These are phyloP conservation scores for Trypoxylon attenuatum DNA, from an alignment of 2,888 invertebrate genomes.

Conservation along the genomic window DNA sequence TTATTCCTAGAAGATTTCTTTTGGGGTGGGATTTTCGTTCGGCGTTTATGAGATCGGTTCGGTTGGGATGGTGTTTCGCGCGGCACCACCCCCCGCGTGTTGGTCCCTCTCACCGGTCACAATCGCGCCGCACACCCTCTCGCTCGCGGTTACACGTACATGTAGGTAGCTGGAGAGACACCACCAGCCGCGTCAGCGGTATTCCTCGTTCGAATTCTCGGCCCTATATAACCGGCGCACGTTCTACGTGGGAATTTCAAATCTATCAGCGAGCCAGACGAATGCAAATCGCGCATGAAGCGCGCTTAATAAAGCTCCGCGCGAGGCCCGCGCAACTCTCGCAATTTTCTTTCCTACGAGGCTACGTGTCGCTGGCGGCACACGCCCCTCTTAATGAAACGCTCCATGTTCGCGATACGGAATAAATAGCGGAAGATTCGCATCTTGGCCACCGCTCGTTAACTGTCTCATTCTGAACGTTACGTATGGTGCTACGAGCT, in stretches of 20 bases:
- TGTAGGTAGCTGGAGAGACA: background rate
- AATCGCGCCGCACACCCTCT: no score
- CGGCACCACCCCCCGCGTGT: conserved; percentile 2
- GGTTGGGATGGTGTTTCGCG: no score
- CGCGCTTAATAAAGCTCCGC: conserved; percentile 60
- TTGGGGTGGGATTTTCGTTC: no score
- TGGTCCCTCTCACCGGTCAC: conserved; percentile 10
- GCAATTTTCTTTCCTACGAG: conserved; percentile 58
- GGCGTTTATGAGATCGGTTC: no score
- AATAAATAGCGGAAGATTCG: conserved; percentile 12
- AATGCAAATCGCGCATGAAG: conserved; percentile 62
- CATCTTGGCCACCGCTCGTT: conserved; percentile 5
- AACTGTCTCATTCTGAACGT: no score
- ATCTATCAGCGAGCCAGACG: conserved; percentile 61
- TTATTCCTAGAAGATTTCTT: no score
- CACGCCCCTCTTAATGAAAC: conserved; percentile 47
- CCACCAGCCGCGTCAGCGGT: conserved; percentile 35
- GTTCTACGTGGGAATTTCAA: conserved; percentile 59
- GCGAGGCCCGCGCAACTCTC: conserved; percentile 58
- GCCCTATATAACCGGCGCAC: conserved; percentile 54
- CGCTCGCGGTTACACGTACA: conserved; percentile 40
- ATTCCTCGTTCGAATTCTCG: conserved; percentile 53
- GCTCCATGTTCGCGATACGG: conserved; percentile 22
- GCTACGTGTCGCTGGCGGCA: conserved; percentile 46
- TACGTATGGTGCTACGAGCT: no score